phyloP scores from a whole-genome alignment of 92 coral and sea anemone genomes.

The Diadumene lineata region DNA sequence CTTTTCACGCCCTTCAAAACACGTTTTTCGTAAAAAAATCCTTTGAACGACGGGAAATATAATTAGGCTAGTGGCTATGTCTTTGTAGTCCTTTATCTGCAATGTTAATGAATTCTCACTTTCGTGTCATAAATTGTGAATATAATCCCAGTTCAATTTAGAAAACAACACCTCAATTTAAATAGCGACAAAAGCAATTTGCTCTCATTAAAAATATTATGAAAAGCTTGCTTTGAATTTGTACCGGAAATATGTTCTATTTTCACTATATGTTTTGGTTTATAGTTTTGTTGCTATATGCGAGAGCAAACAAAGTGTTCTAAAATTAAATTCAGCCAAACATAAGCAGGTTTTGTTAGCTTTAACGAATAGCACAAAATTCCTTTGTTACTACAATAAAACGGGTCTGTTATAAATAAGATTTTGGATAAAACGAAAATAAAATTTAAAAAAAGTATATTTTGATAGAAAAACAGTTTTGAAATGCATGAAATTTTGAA shows the following conservation, averaged over 20 bases:
- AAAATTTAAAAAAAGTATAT: no score
- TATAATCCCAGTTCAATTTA: not conserved
- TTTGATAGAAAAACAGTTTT: no score
- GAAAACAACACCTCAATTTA: not conserved
- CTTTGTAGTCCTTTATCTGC: not conserved
- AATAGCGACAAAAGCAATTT: not conserved
- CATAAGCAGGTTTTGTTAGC: not conserved
- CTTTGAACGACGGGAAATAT: no score
- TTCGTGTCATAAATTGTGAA: not conserved
- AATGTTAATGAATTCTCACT: not conserved
- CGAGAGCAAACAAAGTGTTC: no score
- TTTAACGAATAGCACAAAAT: not conserved
- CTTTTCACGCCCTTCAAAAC: no score
- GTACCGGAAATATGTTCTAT: not conserved
- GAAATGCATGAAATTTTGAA: no score
- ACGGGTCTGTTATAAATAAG: not conserved
- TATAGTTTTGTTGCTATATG: not conserved
- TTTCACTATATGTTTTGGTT: not conserved
- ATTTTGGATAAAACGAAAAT: not conserved
- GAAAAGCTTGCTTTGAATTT: not conserved
- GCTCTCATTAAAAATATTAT: not conserved
- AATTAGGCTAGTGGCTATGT: no score
- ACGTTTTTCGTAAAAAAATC: no score
- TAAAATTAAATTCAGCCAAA: not conserved
- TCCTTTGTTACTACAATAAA: not conserved